Evolutionary conservation across 2,888 invertebrate species (phyloP).

Genomic region (Stramonita haemastoma): DNA sequence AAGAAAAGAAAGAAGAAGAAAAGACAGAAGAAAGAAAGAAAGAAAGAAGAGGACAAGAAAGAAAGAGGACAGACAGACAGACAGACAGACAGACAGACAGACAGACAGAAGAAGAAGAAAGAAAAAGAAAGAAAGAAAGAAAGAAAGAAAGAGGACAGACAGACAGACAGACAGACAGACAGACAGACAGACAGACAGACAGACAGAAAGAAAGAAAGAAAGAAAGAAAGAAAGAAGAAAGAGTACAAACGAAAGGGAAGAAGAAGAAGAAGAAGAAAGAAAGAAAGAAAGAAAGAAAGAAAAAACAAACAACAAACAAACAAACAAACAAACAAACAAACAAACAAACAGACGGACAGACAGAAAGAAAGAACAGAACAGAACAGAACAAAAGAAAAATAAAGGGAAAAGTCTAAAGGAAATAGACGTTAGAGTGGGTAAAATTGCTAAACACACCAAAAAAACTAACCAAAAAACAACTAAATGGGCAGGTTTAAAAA

Average conservation of each 20-base stretch:
- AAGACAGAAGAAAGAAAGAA: not conserved
- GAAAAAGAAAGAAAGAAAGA: not conserved
- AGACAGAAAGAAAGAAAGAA: too few relatives aligned
- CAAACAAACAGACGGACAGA: not conserved
- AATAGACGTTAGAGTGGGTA: not conserved
- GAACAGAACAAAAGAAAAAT: not conserved
- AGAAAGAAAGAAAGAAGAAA: not conserved
- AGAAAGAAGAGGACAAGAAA: too few relatives aligned
- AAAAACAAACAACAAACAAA: not conserved
- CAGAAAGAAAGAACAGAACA: not conserved
- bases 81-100: constrained; percentile 11
- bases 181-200: constrained; percentile 14
- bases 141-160: not conserved
- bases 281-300: constrained; percentile 7
- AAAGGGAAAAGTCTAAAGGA: not conserved
- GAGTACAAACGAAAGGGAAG: not conserved
- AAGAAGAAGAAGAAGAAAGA: constrained; percentile 6
- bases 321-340: not conserved
- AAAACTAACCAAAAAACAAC: too few relatives aligned
- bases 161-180: constrained; percentile 27
- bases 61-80: not conserved
- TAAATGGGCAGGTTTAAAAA: too few relatives aligned
- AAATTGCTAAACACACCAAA: too few relatives aligned
- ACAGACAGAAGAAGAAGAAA: not conserved
- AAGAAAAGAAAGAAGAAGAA: not conserved